These are phyloP conservation scores for Pycnonotus jocosus DNA, from an alignment of 2,113 vertebrate species.

Conservation along the genomic window DNA sequence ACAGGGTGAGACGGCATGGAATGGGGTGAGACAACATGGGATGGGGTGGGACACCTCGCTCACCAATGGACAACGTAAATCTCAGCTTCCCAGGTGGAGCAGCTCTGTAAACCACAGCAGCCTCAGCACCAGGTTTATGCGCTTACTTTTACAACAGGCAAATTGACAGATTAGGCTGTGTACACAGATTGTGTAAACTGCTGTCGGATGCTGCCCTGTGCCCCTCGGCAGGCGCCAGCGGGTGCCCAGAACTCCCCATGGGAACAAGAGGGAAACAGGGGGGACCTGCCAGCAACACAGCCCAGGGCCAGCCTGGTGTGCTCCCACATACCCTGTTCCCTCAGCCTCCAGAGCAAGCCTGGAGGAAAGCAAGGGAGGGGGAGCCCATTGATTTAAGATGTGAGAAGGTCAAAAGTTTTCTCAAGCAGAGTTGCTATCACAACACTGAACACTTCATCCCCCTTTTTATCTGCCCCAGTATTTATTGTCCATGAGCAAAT, in stretches of 20 bases:
- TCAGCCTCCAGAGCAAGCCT: neutral
- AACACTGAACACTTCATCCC: conserved; percentile 36
- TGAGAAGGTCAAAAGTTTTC: conserved; percentile 67
- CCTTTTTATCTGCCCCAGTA: conserved; percentile 58
- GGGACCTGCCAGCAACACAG: neutral
- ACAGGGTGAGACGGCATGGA: neutral
- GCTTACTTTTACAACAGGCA: neutral
- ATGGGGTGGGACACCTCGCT: rapidly evolving
- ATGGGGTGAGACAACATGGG: neutral
- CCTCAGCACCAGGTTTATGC: neutral
- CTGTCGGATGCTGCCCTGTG: neutral
- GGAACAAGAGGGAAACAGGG: neutral
- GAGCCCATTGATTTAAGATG: conserved; percentile 34
- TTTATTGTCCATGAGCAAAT: conserved; percentile 75
- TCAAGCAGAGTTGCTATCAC: conserved; percentile 23
- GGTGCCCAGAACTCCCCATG: neutral
- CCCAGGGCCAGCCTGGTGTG: rapidly evolving
- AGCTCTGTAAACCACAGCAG: neutral
- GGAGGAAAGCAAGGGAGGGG: rapidly evolving
- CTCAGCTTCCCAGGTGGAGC: neutral
- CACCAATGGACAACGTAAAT: rapidly evolving
- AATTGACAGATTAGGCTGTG: conserved; percentile 4
- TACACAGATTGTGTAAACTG: conserved; percentile 32
- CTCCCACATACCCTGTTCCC: neutral
- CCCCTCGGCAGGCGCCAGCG: rapidly evolving